Evolutionary conservation across 1,140 invertebrate species (phyloP), one percentile per base, ranked within the genome.

Genomic region (Notospermus geniculatus): DNA sequence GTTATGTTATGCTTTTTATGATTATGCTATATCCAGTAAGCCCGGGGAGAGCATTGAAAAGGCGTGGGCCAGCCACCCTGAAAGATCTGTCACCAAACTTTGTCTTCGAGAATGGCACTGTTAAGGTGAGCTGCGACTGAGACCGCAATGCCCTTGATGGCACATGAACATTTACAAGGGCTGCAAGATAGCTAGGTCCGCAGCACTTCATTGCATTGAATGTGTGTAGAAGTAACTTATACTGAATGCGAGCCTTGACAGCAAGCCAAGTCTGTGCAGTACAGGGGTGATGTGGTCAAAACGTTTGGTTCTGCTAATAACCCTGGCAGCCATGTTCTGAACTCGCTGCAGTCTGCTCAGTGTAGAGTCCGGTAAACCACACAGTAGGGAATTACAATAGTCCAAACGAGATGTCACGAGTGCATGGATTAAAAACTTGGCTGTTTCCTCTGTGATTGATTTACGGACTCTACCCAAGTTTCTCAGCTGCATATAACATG

Each of bases 251-350:
- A n/a, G 27, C 19, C 7, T 22, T n/a, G 17, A 59, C n/a, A 27
- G 57, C 45, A 1, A 60, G 46, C 58, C 58, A 60, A 27, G 41
- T 1, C 23, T 15, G 17, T n/a, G 25, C 22, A 60, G 41, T 22
- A 55, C 46, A 46, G 58, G 22, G 5, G 45, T 60, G 58, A 55
- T 54, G 58, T 60, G 58, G 7, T 54, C 43, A 27, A 17, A 43
- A n/a, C 19, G 39, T 29, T 50, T 23, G 2, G 58, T 55, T 27
- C 41, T n/a, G 25, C 45, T 55, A 22, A 60, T 60, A 23, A 60
- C 27, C 28, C 58, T 32, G 19, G 58, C 58, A 2, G 58, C 43
- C 25, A 5, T 50, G n/a, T 50, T 50, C n/a, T 50, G 46, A 5
- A 50, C 19, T 5, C n/a, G 46, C 25, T n/a, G 46, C 46, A 50